Evolutionary conservation across 2,797 vertebrate genomes (phyloP).

Genomic region (Trematomus bernacchii): DNA sequence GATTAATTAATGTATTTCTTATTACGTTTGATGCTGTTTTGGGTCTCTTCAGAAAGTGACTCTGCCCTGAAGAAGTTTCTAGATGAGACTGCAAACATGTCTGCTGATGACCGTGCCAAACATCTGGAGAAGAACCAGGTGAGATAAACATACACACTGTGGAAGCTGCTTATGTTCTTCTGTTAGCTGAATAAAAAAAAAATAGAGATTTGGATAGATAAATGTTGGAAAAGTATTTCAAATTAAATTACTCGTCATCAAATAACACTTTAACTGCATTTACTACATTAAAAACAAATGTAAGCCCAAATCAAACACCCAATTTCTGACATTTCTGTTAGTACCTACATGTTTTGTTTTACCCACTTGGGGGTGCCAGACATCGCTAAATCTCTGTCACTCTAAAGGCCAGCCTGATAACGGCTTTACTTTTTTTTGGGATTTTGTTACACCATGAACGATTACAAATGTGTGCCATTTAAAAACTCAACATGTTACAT

Average conservation of each 20-base stretch:
- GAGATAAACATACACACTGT: slow-evolving; percentile 11
- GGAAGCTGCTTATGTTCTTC: neutral
- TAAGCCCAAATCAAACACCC: neutral
- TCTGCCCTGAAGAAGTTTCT: slow-evolving; percentile 94
- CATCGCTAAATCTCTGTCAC: neutral
- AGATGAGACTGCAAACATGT: slow-evolving; percentile 89
- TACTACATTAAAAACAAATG: neutral
- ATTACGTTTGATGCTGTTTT: neutral
- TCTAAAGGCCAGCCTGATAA: too few relatives aligned
- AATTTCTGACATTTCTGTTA: neutral
- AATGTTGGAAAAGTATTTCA: neutral
- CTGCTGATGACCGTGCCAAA: slow-evolving; percentile 92
- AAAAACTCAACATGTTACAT: neutral
- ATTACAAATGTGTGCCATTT: neutral
- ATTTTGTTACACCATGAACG: neutral
- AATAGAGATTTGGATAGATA: neutral
- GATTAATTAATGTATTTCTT: neutral
- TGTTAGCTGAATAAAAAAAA: neutral
- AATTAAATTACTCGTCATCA: neutral
- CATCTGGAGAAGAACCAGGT: slow-evolving; percentile 93
- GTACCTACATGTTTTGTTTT: neutral
- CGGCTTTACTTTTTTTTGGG: too few relatives aligned
- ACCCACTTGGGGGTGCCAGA: slow-evolving; percentile 62
- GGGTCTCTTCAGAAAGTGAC: slow-evolving; percentile 69
- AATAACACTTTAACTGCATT: neutral